Evolutionary conservation across 35 echinoderm and acorn worm species (phyloP), one percentile per base, ranked within the genome.

Genomic region (Ophiothrix spiculata): DNA sequence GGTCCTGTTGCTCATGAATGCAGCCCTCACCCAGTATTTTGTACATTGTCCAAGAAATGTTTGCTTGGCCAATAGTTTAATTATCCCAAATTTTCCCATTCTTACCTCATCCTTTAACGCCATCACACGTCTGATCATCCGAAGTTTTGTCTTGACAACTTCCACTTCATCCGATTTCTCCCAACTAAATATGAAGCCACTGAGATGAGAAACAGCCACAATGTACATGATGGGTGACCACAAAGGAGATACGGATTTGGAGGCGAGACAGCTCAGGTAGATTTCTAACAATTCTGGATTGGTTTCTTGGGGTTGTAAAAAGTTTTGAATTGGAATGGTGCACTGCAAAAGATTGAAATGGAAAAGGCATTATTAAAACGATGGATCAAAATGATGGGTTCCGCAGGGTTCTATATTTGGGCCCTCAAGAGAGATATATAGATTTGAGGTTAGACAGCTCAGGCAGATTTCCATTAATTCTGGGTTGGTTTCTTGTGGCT

Each of bases 171-270:
- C 74, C 64, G 19, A 40, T 46, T 69, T 8, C 0, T 34, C 36
- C 87, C 38, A 0, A 39, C 38, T 54, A 32, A 93, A 93, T 34
- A 89, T 21, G 39, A 85, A 93, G n/a, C 37, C 78, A 39, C 8
- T 77, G 36, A 93, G 79, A 80, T 93, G 91, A 63, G 88, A 86
- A 0, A 89, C 42, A 33, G 91, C 86, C 40, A 93, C 60, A 21
- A 93, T 75, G 38, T 93, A 88, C 40, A 93, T 88, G 29, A 93
- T 81, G 75, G 91, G 91, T 39, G 80, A 93, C 91, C 91, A 93
- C 31, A 76, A 64, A 13, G 42, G 86, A n/a, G 35, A 49, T 3
- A 93, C 81, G 37, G 40, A 60, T 16, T 81, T 86, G 11, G 36
- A 39, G 36, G 56, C 49, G 15, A 93, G 33, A 25, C 37, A 75